Evolutionary conservation across 1,140 invertebrate species (phyloP).

Genomic region (Hetaerina americana): DNA sequence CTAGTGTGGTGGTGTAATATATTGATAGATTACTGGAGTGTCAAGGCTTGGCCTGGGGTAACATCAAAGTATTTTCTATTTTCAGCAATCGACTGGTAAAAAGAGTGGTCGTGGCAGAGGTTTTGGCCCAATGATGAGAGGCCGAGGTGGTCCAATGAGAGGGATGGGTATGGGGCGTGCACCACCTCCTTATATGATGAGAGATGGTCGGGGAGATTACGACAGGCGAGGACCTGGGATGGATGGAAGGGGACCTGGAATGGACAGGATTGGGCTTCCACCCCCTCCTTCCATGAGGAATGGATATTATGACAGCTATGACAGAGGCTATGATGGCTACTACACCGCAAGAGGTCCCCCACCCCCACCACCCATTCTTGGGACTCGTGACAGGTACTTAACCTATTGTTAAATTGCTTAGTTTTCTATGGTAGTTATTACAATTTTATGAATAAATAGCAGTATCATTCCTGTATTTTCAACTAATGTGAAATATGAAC

Average conservation of each 20-base stretch:
- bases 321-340: constrained; percentile 24
- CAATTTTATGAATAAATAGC: too few relatives aligned
- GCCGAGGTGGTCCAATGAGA: constrained; percentile 23
- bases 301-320: constrained; percentile 22
- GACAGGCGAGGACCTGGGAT: constrained; percentile 25
- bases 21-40: constrained; percentile 27
- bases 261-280: background rate
- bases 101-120: constrained; percentile 21
- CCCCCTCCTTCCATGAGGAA: constrained; percentile 23
- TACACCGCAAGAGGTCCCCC: background rate
- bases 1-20: constrained; percentile 28
- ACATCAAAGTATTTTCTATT: background rate
- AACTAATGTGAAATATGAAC: too few relatives aligned
- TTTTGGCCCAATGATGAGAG: constrained; percentile 21
- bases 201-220: constrained; percentile 15
- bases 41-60: constrained; percentile 11
- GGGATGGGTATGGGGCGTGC: constrained; percentile 9
- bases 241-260: constrained; percentile 13
- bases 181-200: constrained; percentile 7
- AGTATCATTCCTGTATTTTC: too few relatives aligned
- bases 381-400: background rate
- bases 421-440: background rate
- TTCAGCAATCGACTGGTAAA: constrained; percentile 7
- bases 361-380: background rate
- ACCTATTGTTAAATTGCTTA: background rate